Evolutionary conservation across 1,140 invertebrate genomes (phyloP).

Genomic region (Doryteuthis pealeii): DNA sequence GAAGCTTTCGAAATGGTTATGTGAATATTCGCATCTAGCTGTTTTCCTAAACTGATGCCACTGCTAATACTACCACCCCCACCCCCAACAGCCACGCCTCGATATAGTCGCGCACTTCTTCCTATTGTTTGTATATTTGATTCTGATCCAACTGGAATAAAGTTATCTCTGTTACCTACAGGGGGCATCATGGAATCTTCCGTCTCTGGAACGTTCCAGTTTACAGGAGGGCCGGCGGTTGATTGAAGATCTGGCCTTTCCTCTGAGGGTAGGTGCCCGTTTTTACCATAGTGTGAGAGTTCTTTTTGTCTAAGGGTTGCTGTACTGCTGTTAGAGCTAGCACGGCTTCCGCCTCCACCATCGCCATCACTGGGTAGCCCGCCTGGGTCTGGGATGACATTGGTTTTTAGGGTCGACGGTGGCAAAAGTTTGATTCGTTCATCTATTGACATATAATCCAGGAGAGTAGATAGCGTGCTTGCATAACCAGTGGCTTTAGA

Average conservation of each 20-base stretch:
- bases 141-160: background rate
- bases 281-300: too few species aligned
- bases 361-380: background rate
- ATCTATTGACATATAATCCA: background rate
- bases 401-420: background rate
- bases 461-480: background rate
- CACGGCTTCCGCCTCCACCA: background rate
- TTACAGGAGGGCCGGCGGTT: background rate
- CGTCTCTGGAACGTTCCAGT: background rate
- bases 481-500: background rate
- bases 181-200: background rate
- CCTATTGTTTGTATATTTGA: too few species aligned
- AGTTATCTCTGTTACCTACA: background rate
- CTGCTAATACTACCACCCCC: background rate
- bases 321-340: background rate
- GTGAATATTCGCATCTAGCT: background rate
- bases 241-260: background rate
- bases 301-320: too few species aligned
- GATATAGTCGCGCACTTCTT: too few species aligned
- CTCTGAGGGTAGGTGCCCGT: too few species aligned
- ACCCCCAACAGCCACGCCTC: too few species aligned
- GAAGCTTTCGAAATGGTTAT: background rate
- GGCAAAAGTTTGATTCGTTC: background rate
- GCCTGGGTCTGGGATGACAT: background rate
- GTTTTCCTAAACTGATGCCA: background rate